Conservation (phyloP, 2,797 vertebrate species). For the Aselliscus stoliczkanus region DNA sequence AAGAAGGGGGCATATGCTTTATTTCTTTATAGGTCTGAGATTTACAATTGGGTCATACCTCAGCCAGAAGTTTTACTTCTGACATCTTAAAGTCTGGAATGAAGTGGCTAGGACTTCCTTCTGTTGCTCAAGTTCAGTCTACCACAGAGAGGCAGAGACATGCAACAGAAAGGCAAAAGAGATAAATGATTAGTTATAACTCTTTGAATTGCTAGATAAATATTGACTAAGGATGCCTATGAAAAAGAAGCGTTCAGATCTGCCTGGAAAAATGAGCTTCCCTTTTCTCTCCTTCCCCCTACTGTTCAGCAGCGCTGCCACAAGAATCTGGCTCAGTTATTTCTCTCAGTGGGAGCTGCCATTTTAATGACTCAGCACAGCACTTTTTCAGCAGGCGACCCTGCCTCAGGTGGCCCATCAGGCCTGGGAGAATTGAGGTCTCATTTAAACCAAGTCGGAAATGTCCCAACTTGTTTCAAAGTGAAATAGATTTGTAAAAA, state of each 20-base stretch:
- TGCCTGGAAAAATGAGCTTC: conserved; percentile 55
- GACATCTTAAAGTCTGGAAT: background rate
- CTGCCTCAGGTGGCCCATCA: conserved; percentile 62
- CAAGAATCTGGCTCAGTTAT: conserved; percentile 49
- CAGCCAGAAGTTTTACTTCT: background rate
- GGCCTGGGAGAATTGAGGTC: conserved; percentile 64
- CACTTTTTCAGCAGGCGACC: conserved; percentile 55
- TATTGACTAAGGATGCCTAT: conserved; percentile 64
- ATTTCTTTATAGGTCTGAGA: background rate
- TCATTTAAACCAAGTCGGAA: conserved; percentile 66
- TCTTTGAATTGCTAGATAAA: conserved; percentile 66
- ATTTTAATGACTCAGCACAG: conserved; percentile 57
- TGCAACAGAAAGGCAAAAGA: conserved; percentile 1
- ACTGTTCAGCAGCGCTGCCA: conserved; percentile 9
- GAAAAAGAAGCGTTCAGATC: conserved; percentile 50
- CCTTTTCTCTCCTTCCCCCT: background rate
- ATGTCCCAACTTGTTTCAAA: conserved; percentile 69
- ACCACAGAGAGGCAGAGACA: conserved; percentile 1
- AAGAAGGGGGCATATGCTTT: background rate
- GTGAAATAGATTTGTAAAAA: conserved; percentile 71
- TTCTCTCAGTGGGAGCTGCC: conserved; percentile 71
- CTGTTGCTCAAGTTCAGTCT: background rate
- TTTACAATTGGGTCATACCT: background rate
- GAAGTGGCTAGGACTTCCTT: conserved; percentile 1
- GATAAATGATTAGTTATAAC: conserved; percentile 51